phyloP scores from a whole-genome alignment of 2,888 invertebrate genomes.

The Acronicta aceris region DNA sequence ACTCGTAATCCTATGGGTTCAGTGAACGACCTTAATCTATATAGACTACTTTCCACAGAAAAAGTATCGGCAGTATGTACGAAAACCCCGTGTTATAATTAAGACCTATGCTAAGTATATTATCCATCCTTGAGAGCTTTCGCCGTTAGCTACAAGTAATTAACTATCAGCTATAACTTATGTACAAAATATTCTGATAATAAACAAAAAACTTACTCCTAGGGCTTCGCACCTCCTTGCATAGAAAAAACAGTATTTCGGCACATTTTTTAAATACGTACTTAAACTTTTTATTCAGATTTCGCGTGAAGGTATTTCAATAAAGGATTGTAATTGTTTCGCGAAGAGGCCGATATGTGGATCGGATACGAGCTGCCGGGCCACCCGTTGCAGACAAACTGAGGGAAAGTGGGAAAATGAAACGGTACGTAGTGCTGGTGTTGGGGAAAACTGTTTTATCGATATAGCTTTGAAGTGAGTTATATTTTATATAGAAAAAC shows the following conservation, averaged over 20 bases:
- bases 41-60: neutral
- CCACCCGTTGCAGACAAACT: slow-evolving; percentile 71
- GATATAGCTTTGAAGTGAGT: slow-evolving; percentile 49
- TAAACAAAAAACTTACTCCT: slow-evolving; percentile 41
- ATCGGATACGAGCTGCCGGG: slow-evolving; percentile 51
- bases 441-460: slow-evolving; percentile 55
- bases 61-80: neutral
- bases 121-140: slow-evolving; percentile 19
- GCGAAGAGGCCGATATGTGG: slow-evolving; percentile 12
- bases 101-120: neutral
- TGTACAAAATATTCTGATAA: slow-evolving; percentile 12
- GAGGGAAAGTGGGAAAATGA: slow-evolving; percentile 76
- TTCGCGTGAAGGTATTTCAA: slow-evolving; percentile 51
- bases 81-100: neutral
- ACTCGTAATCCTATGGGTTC: slow-evolving; percentile 43
- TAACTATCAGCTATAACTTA: slow-evolving; percentile 16
- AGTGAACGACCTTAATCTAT: slow-evolving; percentile 40
- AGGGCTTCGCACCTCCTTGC: slow-evolving; percentile 34
- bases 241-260: slow-evolving; percentile 23
- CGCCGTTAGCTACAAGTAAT: slow-evolving; percentile 13
- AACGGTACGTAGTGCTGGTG: slow-evolving; percentile 68
- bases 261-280: slow-evolving; percentile 50
- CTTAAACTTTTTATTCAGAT: slow-evolving; percentile 49
- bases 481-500: slow-evolving; percentile 21
- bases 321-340: slow-evolving; percentile 41